These are phyloP conservation scores for Malurus cyaneus DNA, from an alignment of 2,113 vertebrate genomes.

Conservation along the genomic window DNA sequence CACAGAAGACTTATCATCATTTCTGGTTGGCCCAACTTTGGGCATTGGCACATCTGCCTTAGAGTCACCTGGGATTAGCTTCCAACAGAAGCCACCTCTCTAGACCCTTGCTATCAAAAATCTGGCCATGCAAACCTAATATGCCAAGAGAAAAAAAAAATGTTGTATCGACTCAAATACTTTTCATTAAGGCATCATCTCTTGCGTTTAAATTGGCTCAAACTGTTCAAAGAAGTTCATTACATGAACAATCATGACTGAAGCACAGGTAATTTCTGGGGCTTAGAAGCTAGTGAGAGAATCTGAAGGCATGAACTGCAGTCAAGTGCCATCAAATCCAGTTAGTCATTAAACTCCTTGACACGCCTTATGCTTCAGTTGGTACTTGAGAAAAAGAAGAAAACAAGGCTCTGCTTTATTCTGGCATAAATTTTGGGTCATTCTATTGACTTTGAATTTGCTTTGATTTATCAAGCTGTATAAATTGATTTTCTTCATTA, in stretches of 20 bases:
- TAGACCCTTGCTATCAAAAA: background rate
- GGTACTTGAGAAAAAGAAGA: background rate
- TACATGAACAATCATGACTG: background rate
- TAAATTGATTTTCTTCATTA: background rate
- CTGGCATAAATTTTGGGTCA: background rate
- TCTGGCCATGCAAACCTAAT: background rate
- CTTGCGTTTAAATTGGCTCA: background rate
- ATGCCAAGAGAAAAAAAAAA: background rate
- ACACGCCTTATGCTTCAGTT: background rate
- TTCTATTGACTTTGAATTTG: background rate
- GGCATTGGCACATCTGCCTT: background rate
- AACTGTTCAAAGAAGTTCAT: background rate
- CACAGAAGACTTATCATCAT: background rate
- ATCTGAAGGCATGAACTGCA: background rate
- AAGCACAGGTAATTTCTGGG: background rate
- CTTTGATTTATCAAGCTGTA: background rate
- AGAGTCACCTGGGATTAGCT: background rate
- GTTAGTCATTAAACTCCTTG: background rate
- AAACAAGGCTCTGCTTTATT: background rate
- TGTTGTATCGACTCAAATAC: background rate
- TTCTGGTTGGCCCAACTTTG: background rate
- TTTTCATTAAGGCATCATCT: background rate
- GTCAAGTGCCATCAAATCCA: background rate
- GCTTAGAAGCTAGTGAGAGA: background rate
- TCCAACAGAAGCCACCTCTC: background rate